These are phyloP conservation scores for Microdon myrmicae DNA, from an alignment of 2,888 invertebrate genomes.

Conservation along the genomic window DNA sequence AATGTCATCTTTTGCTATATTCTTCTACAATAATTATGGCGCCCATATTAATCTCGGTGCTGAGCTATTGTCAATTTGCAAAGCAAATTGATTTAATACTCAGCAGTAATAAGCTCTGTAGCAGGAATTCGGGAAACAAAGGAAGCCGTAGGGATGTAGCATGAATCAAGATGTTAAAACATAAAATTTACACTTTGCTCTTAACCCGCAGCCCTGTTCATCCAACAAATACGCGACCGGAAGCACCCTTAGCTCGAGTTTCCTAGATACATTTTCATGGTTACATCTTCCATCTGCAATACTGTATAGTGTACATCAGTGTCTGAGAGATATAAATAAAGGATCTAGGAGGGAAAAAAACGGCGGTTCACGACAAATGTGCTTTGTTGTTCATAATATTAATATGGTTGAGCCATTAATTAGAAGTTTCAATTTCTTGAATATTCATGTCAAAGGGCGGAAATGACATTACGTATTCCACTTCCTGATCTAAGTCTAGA, in stretches of 20 bases:
- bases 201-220: neutral
- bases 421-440: constrained; percentile 50
- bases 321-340: constrained; percentile 9
- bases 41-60: constrained; percentile 28
- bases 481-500: constrained; percentile 24
- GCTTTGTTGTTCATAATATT: constrained; percentile 33
- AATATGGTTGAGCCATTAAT: constrained; percentile 37
- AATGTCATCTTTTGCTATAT: too few relatives aligned
- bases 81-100: constrained; percentile 50
- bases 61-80: constrained; percentile 43
- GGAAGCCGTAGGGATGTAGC: constrained; percentile 8
- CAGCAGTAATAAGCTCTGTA: constrained; percentile 48
- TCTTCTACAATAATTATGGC: constrained; percentile 34
- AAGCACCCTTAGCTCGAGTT: constrained; percentile 19
- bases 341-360: constrained; percentile 16
- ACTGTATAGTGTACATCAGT: constrained; percentile 12
- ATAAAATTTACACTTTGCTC: neutral
- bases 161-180: constrained; percentile 5
- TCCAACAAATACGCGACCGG: constrained; percentile 22
- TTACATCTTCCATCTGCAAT: constrained; percentile 4
- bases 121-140: constrained; percentile 15
- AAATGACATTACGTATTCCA: constrained; percentile 41
- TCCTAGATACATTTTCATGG: neutral
- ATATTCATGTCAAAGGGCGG: constrained; percentile 2
- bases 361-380: constrained; percentile 31